Evolutionary conservation across 1,140 invertebrate species (phyloP), one percentile per base, ranked within the genome.

Genomic region (Lutraria rhynchaena): DNA sequence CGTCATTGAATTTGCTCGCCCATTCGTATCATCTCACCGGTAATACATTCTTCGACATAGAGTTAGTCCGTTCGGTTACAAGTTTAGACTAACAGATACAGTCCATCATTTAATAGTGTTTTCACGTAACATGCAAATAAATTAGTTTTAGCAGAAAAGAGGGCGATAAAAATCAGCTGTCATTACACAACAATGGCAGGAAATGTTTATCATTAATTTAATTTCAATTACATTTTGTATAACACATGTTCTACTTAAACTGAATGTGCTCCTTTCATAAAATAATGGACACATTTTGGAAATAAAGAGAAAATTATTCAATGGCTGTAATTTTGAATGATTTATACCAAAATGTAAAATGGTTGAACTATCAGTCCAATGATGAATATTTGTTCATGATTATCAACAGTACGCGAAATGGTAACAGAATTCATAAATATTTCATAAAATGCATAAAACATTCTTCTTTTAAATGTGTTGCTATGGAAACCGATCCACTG

Each of bases 41-140:
- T 51, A 41, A 71, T 31, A 57, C 27, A 22, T 19, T 55, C 49
- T 37, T 19, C 17, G 46, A 71, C 51, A 44, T 51, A 46, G 29
- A 55, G 27, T 27, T 71, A 41, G 37, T 57, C 51, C 31, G 29
- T 37, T 22, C 15, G 29, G 69, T 41, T 17, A 55, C 51, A 71
- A 71, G 69, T 55, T 71, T 31, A 55, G 2, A 3, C 24, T 37
- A 22, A 29, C 27, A 55, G 69, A 35, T 55, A 55, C 69, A 35
- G 44, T 71, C 22, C 29, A 71, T 71, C 35, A 71, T 57, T 55
- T 71, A 71, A 71, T 55, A 57, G 49, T 41, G 46, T 71, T 29
- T 71, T 57, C 46, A 71, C 69, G 69, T 71, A 71, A 71, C 35
- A 71, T 55, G 33, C 35, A 51, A 71, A 71, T 71, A 55, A 71